Base-by-base conservation (phyloP, 2,113 vertebrate genomes). In the Toxotes chatareus region DNA sequence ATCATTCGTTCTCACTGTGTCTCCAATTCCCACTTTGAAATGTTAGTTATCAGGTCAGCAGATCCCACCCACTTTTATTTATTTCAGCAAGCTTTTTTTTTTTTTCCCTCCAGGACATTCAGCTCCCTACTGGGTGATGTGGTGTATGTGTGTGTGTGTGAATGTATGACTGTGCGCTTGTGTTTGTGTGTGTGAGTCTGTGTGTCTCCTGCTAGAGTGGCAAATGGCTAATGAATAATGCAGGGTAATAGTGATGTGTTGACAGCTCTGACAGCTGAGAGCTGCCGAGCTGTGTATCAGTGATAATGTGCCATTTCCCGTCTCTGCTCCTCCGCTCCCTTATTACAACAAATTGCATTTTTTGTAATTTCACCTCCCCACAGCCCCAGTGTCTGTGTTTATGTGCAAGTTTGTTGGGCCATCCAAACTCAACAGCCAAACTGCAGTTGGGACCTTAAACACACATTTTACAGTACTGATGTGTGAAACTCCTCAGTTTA, bases 221-320 rank as follows among this genome's bases (percentile, higher is more conserved):
- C 82, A 93, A 77, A 73, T 42, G 80, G 81, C 82, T 90, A 89
- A 94, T 96, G 96, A 96, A 96, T 96, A 95, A 96, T 95, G 95
- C 93, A 95, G 92, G 93, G 60, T 94, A 93, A 94, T 89, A 87
- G 92, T 92, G 86, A 84, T 86, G 88, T 90, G 93, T 94, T 95
- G 95, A 95, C 95, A 96, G 93, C 93, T 87, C 94, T 90, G 92
- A 95, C 94, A 91, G 88, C 89, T 86, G 92, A 86, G 87, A 90
- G 86, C 87, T 89, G 91, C 92, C 86, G 90, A 93, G 82, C 93
- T 91, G 83, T 76, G 64, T 91, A 88, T 93, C 90, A 60, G 66
- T 89, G 85, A 91, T 95, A 94, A 94, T 92, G 84, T 89, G 92
- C 91, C 82, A 87, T 94, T 85, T 88, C 79, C 89, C 88, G 93